phyloP scores from a whole-genome alignment of 1,140 invertebrate genomes.

The Drosophila virilis region DNA sequence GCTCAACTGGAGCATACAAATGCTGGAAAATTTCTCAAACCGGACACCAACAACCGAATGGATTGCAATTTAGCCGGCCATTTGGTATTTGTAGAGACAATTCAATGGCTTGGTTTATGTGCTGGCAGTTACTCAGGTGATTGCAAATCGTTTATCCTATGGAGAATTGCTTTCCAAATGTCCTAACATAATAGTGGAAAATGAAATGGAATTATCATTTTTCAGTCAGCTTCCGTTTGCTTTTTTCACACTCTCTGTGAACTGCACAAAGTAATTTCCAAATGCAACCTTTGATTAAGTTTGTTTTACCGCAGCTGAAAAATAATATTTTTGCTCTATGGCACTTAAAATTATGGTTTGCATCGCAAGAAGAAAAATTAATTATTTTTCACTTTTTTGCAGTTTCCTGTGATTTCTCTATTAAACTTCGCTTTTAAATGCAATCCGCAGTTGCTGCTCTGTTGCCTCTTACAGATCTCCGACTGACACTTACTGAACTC shows the following conservation, averaged over 20 bases:
- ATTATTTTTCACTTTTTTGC: slow-evolving; percentile 13
- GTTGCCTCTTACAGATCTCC: not conserved
- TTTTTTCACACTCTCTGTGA: slow-evolving; percentile 6
- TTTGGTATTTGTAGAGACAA: slow-evolving; percentile 39
- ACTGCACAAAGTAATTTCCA: slow-evolving; percentile 21
- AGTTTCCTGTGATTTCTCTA: not conserved
- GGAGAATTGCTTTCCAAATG: slow-evolving; percentile 26
- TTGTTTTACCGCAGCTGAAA: slow-evolving; percentile 14
- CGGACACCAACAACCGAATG: slow-evolving; percentile 38
- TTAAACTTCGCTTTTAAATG: not conserved
- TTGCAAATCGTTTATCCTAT: slow-evolving; percentile 46
- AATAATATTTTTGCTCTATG: slow-evolving; percentile 30
- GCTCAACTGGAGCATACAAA: slow-evolving; percentile 49
- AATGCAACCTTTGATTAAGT: slow-evolving; percentile 34
- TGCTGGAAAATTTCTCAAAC: slow-evolving; percentile 43
- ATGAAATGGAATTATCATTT: slow-evolving; percentile 46
- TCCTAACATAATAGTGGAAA: slow-evolving; percentile 21
- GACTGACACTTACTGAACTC: not conserved
- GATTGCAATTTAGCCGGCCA: slow-evolving; percentile 44
- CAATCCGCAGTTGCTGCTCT: not conserved
- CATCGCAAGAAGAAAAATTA: slow-evolving; percentile 23
- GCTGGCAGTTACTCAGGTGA: slow-evolving; percentile 35
- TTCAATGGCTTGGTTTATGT: slow-evolving; percentile 44
- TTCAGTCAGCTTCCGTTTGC: slow-evolving; percentile 1
- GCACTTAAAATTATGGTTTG: not conserved